Evolutionary conservation across 2,888 invertebrate species (phyloP), one percentile per base, ranked within the genome.

Genomic region (Acronicta aceris): DNA sequence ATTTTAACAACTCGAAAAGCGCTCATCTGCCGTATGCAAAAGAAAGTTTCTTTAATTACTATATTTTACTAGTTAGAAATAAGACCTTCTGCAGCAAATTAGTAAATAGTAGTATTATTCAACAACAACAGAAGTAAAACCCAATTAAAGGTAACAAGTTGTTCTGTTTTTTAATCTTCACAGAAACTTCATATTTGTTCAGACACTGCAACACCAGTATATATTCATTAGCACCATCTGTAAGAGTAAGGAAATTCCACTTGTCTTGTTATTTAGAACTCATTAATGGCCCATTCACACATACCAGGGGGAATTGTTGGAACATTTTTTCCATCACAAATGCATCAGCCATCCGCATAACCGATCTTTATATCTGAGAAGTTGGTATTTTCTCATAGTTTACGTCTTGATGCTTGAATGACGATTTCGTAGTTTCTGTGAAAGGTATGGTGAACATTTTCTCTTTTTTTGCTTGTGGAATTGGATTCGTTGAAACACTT

Each of bases 271-370:
- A 81, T 80, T 78, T 76, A 82, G 81, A 80, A 74, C 80, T 81
- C 81, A 82, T 79, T 85, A 83, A 79, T 71, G 63, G 68, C 66
- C 83, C 76, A 84, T 85, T 84, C 81, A 85, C 75, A 83, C 81
- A 81, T 81, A 71, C 82, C 81, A 49, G 41, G 13, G 70, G 47
- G 49, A 50, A 63, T 77, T 66, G 74, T 66, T 55, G 49, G 52
- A 59, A 75, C 59, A 63, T 69, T 71, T 74, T 74, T 72, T 69
- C 69, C 58, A 50, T 58, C 40, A 58, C 43, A 36, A 64, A 48
- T 43, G 59, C 60, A 65, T 66, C 65, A 76, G 5, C 57, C 53
- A 75, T 71, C 65, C 79, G 68, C 65, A 75, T 75, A 58, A 55
- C 62, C 45, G 45, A 74, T 71, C 67, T 69, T 67, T 57, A 59